Evolutionary conservation across 2,888 invertebrate genomes (phyloP).

Genomic region (Meandrusa payeni): DNA sequence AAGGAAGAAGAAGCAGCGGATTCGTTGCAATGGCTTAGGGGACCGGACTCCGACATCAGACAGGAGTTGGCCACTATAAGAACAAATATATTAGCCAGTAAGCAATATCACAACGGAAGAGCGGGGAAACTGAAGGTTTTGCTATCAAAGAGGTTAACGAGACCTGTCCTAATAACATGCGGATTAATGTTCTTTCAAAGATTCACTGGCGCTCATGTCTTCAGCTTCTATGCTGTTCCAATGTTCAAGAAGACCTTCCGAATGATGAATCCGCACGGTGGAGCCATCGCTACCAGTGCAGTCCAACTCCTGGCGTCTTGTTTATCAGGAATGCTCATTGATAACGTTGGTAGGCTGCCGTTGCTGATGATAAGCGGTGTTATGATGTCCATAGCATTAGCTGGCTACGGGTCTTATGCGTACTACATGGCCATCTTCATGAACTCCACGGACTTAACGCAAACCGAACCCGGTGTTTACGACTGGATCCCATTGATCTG

Average conservation of each 20-base stretch:
- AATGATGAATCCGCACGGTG: conserved; percentile 89
- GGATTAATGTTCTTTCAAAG: conserved; percentile 94
- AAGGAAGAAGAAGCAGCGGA: conserved; percentile 87
- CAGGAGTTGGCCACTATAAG: conserved; percentile 86
- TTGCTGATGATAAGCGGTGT: conserved; percentile 90
- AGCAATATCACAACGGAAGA: conserved; percentile 55
- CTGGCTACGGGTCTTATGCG: conserved; percentile 91
- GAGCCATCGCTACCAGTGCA: conserved; percentile 90
- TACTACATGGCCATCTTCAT: conserved; percentile 86
- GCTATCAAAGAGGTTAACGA: conserved; percentile 68
- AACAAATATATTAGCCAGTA: conserved; percentile 83
- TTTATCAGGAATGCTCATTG: conserved; percentile 90
- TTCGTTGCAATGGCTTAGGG: conserved; percentile 90
- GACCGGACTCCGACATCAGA: conserved; percentile 87
- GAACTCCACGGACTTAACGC: conserved; percentile 48
- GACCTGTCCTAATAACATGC: conserved; percentile 90
- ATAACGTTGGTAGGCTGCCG: conserved; percentile 91
- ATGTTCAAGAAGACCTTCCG: conserved; percentile 92
- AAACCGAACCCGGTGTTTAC: conserved; percentile 76
- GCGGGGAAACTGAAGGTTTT: conserved; percentile 58
- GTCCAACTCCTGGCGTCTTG: conserved; percentile 92
- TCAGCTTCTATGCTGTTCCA: conserved; percentile 91
- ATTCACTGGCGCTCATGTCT: conserved; percentile 90
- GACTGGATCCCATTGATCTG: conserved; percentile 93
- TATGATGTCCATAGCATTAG: conserved; percentile 91